Evolutionary conservation across 2,113 vertebrate genomes (phyloP).

Genomic region (Saguinus imperator): DNA sequence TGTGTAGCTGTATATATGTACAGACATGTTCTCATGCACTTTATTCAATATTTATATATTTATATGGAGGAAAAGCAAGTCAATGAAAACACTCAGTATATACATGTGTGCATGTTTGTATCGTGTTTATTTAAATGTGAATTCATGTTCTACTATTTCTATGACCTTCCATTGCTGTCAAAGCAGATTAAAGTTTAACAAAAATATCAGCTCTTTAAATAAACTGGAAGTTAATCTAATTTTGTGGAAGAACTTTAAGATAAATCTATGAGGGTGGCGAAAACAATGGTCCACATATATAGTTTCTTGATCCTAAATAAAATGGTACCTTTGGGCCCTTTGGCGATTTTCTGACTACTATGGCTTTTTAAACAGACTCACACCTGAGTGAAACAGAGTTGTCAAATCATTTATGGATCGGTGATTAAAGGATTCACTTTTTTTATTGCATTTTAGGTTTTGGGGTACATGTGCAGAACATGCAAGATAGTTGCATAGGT

Average conservation of each 20-base stretch:
- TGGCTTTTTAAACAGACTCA: not conserved
- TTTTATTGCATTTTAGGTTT: too few species aligned
- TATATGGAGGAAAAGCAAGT: constrained; percentile 69
- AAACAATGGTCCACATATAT: not conserved
- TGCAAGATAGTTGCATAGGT: too few species aligned
- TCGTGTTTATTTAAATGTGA: constrained; percentile 81
- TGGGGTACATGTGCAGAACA: too few species aligned
- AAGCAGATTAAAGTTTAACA: constrained; percentile 80
- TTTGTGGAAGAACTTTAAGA: constrained; percentile 17
- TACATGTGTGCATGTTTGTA: constrained; percentile 75
- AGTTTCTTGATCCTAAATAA: constrained; percentile 44
- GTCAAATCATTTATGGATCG: not conserved
- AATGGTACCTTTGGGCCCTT: constrained; percentile 39
- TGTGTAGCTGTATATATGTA: constrained; percentile 64
- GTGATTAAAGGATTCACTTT: constrained; percentile 28
- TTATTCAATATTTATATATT: constrained; percentile 78
- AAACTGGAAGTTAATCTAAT: constrained; percentile 76
- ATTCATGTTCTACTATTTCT: constrained; percentile 76
- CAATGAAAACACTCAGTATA: constrained; percentile 68
- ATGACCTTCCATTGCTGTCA: constrained; percentile 73
- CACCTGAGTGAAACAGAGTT: not conserved
- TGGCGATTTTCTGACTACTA: constrained; percentile 20
- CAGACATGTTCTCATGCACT: constrained; percentile 71
- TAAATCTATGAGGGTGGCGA: not conserved
- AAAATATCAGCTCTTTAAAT: constrained; percentile 74